phyloP scores from a whole-genome alignment of 1,140 invertebrate species.

The Nomia melanderi region DNA sequence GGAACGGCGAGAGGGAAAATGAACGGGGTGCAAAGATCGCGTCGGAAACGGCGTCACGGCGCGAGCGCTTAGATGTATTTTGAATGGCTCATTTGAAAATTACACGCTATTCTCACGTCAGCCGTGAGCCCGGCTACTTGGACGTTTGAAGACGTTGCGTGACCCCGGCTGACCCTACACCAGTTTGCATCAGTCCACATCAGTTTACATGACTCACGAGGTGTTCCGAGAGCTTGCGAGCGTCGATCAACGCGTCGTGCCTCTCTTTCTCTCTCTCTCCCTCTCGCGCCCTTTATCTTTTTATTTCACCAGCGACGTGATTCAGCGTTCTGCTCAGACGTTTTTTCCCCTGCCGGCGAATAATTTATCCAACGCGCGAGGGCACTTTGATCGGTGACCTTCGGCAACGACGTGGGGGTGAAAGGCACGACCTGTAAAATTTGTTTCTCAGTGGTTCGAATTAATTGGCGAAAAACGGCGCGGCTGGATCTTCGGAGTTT shows the following conservation, averaged over 20 bases:
- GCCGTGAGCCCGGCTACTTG: slow-evolving; percentile 36
- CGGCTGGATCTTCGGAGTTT: too few species aligned
- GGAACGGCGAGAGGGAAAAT: neutral
- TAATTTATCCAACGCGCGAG: neutral
- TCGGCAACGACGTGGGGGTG: neutral
- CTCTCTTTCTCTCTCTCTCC: too few species aligned
- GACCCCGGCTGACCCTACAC: slow-evolving; percentile 47
- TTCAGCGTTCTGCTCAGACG: slow-evolving; percentile 36
- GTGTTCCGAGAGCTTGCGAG: slow-evolving; percentile 25
- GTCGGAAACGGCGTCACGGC: slow-evolving; percentile 24
- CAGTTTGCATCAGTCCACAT: slow-evolving; percentile 57
- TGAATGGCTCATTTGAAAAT: slow-evolving; percentile 63
- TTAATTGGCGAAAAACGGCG: too few species aligned
- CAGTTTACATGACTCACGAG: slow-evolving; percentile 53
- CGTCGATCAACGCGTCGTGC: slow-evolving; percentile 39
- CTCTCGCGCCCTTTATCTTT: neutral
- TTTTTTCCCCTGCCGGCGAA: neutral
- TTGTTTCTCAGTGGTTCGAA: too few species aligned
- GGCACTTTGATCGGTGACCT: neutral
- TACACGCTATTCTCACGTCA: slow-evolving; percentile 62
- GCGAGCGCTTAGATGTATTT: slow-evolving; percentile 38
- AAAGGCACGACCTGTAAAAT: neutral
- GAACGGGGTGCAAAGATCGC: slow-evolving; percentile 23
- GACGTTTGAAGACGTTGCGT: slow-evolving; percentile 56
- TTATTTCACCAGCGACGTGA: slow-evolving; percentile 33